Percentiles rank a stretch among this genome's conserved stretches.
phyloP scores from a whole-genome alignment of 2,797 vertebrate species.

The Catamblyrhynchus diadema region DNA sequence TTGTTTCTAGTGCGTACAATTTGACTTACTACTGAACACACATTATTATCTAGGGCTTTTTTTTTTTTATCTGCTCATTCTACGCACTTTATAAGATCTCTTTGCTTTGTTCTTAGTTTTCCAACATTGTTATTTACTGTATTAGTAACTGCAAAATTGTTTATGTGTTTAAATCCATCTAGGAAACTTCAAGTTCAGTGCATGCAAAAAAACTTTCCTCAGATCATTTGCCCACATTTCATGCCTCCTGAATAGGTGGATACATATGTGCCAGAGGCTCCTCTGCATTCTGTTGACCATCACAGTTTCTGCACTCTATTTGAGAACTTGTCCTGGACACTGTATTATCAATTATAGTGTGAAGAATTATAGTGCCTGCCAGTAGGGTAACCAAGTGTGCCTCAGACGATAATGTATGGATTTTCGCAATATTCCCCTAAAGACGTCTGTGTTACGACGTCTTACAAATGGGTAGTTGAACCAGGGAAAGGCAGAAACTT shows the following conservation, averaged over 20 bases:
- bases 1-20: background rate
- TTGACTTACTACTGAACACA: background rate
- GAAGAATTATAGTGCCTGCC: background rate
- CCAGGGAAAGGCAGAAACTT: background rate
- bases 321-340: background rate
- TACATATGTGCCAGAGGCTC: background rate
- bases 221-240: background rate
- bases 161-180: background rate
- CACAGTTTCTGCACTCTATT: background rate
- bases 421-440: background rate
- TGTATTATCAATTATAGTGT: background rate
- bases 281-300: background rate
- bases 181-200: background rate
- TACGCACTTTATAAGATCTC: background rate
- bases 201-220: background rate
- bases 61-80: background rate
- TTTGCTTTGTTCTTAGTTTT: background rate
- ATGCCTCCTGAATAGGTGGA: background rate
- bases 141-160: background rate
- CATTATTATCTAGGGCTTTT: accelerated
- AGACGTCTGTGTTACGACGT: background rate
- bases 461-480: background rate
- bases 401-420: background rate
- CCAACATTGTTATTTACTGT: background rate
- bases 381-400: background rate